Evolutionary conservation across 1,140 invertebrate genomes (phyloP), one percentile per base, ranked within the genome.

Genomic region (Bombus cullumanus): DNA sequence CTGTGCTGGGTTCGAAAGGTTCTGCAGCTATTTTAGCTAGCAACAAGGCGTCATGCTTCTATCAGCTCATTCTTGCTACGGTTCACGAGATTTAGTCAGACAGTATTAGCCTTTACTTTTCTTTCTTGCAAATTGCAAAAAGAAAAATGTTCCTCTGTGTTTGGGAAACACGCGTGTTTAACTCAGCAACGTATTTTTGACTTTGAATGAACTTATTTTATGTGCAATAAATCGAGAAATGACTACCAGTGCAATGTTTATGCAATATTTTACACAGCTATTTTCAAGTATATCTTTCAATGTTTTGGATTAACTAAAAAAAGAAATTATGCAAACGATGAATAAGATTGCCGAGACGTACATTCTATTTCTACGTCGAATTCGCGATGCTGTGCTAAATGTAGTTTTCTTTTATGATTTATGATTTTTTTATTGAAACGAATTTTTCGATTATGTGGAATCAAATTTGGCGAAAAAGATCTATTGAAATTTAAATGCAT

Each of bases 11-110:
- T 74, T 68, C n/a, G 85, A 82, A 81, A 79, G 43, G 59, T 78
- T 83, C 72, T 39, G 57, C 47, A 74, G 79, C 68, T 86, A 87
- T 87, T 87, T 86, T 87, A 53, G 34, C 41, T 18, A 71, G 31
- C 57, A 39, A 57, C 39, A 25, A 31, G 47, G n/a, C 74, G 75
- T 34, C 53, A 64, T 71, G 66, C 64, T 80, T 86, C 47, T 57
- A 66, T 86, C 41, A 34, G n/a, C 85, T n/a, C 66, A 69, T 76
- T n/a, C 34, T 84, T 71, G 34, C 62, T 83, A 34, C 62, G 59
- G 28, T 43, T 72, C 47, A 73, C 43, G 82, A 62, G 59, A 57
- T 73, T 47, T 47, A 78, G 22, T 34, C 28, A 41, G 41, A 72
- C 39, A 18, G 15, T 1, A n/a, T 31, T 53, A 1, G 10, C 10